A percentile compares a stretch with the other conserved stretches of the same genome.
Evolutionary conservation across 2,888 invertebrate species (phyloP).

Genomic region (Metallyticus violacea): DNA sequence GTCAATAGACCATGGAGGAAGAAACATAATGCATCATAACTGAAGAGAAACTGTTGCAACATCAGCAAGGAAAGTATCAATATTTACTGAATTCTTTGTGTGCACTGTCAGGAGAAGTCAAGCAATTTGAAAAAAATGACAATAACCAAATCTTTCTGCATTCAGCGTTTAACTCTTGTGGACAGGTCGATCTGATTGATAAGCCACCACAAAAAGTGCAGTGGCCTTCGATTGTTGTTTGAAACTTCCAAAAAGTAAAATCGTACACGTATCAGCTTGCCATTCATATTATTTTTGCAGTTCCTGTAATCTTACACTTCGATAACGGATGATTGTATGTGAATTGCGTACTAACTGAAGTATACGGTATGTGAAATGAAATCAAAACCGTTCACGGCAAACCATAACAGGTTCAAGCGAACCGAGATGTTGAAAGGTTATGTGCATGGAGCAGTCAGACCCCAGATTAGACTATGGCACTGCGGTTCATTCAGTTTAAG

Average conservation of each 20-base stretch:
- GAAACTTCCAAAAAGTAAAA: background rate
- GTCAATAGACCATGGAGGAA: background rate
- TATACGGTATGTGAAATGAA: background rate
- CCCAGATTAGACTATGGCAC: background rate
- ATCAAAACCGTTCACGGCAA: background rate
- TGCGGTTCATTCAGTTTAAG: background rate
- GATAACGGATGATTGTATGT: background rate
- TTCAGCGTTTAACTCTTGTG: background rate
- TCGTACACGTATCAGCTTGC: background rate
- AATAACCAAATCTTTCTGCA: background rate
- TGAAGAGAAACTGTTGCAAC: background rate
- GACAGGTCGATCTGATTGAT: no score
- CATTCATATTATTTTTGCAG: background rate
- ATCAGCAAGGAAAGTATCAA: background rate
- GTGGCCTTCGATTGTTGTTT: background rate
- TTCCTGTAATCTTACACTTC: background rate
- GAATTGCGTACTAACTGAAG: background rate
- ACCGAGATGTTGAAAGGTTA: background rate
- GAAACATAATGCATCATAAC: background rate
- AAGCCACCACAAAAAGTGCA: background rate
- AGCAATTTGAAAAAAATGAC: background rate
- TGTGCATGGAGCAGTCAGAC: background rate
- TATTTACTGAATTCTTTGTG: background rate
- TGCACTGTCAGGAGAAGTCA: background rate
- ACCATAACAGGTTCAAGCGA: background rate